Conservation (phyloP, 2,888 invertebrate genomes). For the Hypomecis punctinalis region DNA sequence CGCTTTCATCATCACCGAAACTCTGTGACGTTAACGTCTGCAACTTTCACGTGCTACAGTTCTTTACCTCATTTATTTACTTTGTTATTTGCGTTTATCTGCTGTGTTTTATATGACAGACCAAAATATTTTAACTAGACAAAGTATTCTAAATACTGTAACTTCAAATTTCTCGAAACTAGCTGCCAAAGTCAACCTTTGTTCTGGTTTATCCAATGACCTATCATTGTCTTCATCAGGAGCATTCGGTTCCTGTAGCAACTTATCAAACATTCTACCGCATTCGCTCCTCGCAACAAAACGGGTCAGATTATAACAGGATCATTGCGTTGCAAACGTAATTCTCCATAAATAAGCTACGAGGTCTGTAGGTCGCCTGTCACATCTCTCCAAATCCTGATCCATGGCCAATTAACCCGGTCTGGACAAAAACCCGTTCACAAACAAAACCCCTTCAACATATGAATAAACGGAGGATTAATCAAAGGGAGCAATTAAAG, state of each 20-base stretch:
- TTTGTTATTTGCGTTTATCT: too few species aligned
- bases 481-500: constrained; percentile 41
- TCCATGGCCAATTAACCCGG: constrained; percentile 21
- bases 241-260: neutral
- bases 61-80: neutral
- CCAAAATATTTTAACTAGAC: constrained; percentile 1
- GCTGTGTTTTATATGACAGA: too few species aligned
- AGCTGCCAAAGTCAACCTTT: neutral
- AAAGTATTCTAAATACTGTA: neutral
- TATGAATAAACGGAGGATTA: constrained; percentile 41
- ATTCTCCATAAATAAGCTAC: constrained; percentile 9
- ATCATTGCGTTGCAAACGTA: neutral
- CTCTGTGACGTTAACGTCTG: neutral
- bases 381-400: constrained; percentile 15
- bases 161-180: neutral
- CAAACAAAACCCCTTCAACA: constrained; percentile 31
- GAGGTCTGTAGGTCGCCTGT: constrained; percentile 17
- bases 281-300: neutral
- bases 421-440: constrained; percentile 30
- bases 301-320: neutral
- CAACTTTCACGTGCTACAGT: neutral
- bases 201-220: neutral
- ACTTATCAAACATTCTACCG: too few species aligned
- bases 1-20: constrained; percentile 14
- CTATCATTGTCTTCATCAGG: neutral